These are phyloP conservation scores for Mesorhabditis sp. DNA, from an alignment of 2,888 invertebrate genomes.

Conservation along the genomic window DNA sequence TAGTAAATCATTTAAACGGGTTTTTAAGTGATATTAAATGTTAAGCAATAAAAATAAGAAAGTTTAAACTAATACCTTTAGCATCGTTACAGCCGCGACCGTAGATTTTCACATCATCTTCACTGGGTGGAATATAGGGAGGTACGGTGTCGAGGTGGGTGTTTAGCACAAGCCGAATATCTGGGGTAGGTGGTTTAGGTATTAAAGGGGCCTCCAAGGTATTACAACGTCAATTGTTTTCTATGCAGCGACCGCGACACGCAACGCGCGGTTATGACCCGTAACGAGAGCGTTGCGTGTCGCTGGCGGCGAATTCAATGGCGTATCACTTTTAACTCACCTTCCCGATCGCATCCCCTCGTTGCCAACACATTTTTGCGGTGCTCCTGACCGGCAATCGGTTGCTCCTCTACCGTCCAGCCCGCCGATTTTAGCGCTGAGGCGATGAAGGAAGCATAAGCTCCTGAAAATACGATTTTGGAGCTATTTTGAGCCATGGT, in stretches of 20 bases:
- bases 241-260: too few relatives aligned
- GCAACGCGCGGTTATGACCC: slow-evolving; percentile 2
- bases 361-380: slow-evolving; percentile 42
- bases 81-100: slow-evolving; percentile 55
- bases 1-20: too few relatives aligned
- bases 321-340: neutral
- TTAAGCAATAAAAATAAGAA: too few relatives aligned
- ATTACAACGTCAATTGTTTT: neutral
- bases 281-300: slow-evolving; percentile 1
- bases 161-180: slow-evolving; percentile 44
- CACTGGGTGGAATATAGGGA: slow-evolving; percentile 46
- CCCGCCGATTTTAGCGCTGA: slow-evolving; percentile 30
- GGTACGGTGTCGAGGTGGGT: slow-evolving; percentile 56
- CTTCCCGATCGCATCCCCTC: slow-evolving; percentile 10
- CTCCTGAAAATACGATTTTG: slow-evolving; percentile 19
- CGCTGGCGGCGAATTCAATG: neutral
- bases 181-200: slow-evolving; percentile 14
- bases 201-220: neutral
- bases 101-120: slow-evolving; percentile 39
- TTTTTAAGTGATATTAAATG: too few relatives aligned
- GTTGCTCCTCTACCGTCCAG: slow-evolving; percentile 34
- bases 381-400: slow-evolving; percentile 17
- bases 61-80: slow-evolving; percentile 31
- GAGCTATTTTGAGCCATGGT: too few relatives aligned
- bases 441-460: slow-evolving; percentile 28